Percentiles rank a stretch among this genome's conserved stretches.
These are phyloP conservation scores for Natator depressus DNA, from an alignment of 2,113 vertebrate species.

Conservation along the genomic window DNA sequence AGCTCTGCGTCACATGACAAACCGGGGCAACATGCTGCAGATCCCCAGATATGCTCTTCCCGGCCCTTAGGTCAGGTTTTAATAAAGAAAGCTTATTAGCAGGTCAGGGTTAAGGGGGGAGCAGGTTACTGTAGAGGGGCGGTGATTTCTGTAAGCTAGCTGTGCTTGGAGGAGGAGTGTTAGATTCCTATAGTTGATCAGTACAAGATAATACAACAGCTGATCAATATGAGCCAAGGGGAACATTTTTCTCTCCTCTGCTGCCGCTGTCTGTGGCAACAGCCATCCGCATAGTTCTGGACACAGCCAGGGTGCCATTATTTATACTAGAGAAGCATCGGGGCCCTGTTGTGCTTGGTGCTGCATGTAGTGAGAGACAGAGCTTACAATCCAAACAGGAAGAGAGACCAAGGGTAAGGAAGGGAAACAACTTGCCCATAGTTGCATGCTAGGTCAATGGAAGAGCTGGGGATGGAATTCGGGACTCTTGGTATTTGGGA, in stretches of 20 bases:
- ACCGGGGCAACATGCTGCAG: neutral
- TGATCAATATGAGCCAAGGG: neutral
- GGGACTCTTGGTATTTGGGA: rapidly evolving
- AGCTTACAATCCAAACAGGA: no score
- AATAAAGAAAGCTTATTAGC: neutral
- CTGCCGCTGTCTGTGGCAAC: no score
- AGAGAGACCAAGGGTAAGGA: no score
- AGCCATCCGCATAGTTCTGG: neutral
- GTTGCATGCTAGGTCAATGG: neutral
- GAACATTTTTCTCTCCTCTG: neutral
- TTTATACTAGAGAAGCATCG: neutral
- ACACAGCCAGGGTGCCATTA: neutral
- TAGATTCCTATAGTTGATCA: no score
- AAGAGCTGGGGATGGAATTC: rapidly evolving
- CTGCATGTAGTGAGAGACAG: neutral
- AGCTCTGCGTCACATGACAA: no score
- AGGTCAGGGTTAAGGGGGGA: neutral
- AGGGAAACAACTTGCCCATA: neutral
- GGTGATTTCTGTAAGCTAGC: neutral
- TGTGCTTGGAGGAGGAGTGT: neutral
- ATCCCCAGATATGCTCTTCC: neutral
- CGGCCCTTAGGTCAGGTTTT: neutral
- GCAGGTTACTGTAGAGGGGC: neutral
- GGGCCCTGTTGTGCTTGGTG: neutral
- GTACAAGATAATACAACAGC: neutral